Base-by-base conservation (phyloP, 2,797 vertebrate species). In the Siniperca scherzeri region DNA sequence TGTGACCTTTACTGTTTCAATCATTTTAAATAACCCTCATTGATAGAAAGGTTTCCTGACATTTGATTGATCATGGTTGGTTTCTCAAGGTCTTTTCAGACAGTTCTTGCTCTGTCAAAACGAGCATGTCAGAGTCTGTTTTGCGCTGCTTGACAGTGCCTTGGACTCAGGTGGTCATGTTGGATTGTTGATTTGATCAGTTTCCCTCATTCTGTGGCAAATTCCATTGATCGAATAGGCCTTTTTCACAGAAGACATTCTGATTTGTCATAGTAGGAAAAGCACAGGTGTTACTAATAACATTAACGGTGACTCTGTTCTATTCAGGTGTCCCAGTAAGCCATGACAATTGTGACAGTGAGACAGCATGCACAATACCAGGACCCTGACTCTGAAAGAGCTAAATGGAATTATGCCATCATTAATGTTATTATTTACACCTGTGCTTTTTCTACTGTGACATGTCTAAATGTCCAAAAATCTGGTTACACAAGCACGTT, bases 1-100 rank as follows among this genome's bases (percentile, higher is more conserved):
- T 60, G 59, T 60, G 64, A 53, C 74, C 61, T 78, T 64, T 8
- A 56, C 38, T 12, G 22, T 70, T 87, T 79, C 67, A 80, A 19
- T 80, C 70, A 56, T 68, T 77, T 48, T 62, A 77, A 30, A 79
- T 48, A 72, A 19, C 22, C 38, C 2, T 70, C 48, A 56, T 1
- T 72, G 40, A 73, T 40, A 44, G 4, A 79, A 60, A 46, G 44
- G 48, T 55, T 62, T 70, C 42, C 22, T 53, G n/a, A 55, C 65
- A 53, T 78, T 48, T 74, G 67, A 71, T 68, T 56, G 21, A 77
- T 65, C 21, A 40, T 50, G 16, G 61, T 53, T 72, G 60, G 8
- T 56, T 74, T 61, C 36, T 82, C 17, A 73, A 78, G 48, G 53
- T 78, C 21, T 40, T 27, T 44, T 56, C 30, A 36, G 61, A 33